Evolutionary conservation across 2,113 vertebrate species (phyloP).

Genomic region (Tautogolabrus adspersus): DNA sequence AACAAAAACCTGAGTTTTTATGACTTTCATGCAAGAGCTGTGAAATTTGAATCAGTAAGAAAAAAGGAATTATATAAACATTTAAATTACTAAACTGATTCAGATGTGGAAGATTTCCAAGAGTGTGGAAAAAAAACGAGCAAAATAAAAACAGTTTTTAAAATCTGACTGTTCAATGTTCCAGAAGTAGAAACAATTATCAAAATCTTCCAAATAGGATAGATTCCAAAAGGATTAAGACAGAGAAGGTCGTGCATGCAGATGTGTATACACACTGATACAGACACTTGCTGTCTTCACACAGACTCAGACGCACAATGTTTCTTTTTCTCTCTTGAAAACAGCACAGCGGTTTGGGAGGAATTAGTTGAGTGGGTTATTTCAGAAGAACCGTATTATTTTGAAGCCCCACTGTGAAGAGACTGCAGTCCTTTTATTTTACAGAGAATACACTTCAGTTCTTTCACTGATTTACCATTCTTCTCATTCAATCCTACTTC

Average conservation of each 20-base stretch:
- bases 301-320: neutral
- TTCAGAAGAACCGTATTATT: constrained; percentile 54
- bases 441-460: constrained; percentile 38
- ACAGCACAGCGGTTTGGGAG: constrained; percentile 29
- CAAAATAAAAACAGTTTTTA: constrained; percentile 23
- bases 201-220: constrained; percentile 62
- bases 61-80: constrained; percentile 16
- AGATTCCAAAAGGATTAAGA: constrained; percentile 63
- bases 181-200: constrained; percentile 63
- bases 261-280: constrained; percentile 29
- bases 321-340: constrained; percentile 11
- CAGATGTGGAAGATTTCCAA: constrained; percentile 35
- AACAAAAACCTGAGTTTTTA: constrained; percentile 6
- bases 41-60: constrained; percentile 29
- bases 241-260: constrained; percentile 39
- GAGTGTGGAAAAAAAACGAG: neutral
- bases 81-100: constrained; percentile 41
- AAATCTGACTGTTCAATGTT: constrained; percentile 41
- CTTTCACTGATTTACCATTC: constrained; percentile 25
- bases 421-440: constrained; percentile 48
- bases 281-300: constrained; percentile 3
- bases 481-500: constrained; percentile 9
- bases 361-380: constrained; percentile 51
- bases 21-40: constrained; percentile 12
- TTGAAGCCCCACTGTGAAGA: constrained; percentile 49